These are phyloP conservation scores for Engystomops pustulosus DNA, from an alignment of 2,113 vertebrate genomes.

Conservation along the genomic window DNA sequence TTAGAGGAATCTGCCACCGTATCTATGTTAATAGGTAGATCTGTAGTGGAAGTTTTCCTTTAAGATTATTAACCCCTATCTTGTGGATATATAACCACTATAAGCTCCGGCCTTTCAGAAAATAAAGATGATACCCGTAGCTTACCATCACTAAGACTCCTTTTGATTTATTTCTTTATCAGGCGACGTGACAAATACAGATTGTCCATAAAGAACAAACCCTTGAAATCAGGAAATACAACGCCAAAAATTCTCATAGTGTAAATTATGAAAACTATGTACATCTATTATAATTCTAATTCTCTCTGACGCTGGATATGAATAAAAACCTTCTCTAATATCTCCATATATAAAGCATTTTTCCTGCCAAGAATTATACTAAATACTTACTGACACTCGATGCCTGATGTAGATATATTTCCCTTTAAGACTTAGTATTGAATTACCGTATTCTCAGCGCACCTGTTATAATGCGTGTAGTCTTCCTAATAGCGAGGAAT, in stretches of 20 bases:
- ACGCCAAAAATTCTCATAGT: not conserved
- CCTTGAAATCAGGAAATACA: not conserved
- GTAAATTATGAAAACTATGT: not conserved
- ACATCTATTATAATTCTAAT: not conserved
- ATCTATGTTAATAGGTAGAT: too few species aligned
- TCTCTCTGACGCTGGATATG: too few species aligned
- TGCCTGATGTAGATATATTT: not conserved
- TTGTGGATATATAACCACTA: too few species aligned
- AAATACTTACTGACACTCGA: not conserved
- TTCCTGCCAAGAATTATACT: not conserved
- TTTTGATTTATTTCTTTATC: too few species aligned
- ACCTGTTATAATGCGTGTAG: not conserved
- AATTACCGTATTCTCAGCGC: not conserved
- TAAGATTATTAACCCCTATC: too few species aligned
- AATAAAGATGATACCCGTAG: too few species aligned
- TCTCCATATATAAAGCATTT: not conserved
- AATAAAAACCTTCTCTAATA: not conserved
- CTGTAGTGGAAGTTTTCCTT: too few species aligned
- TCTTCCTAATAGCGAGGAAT: not conserved
- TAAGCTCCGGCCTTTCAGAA: too few species aligned
- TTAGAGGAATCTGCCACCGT: too few species aligned
- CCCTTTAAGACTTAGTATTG: not conserved
- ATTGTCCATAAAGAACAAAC: not conserved
- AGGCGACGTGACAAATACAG: too few species aligned
- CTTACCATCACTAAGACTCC: too few species aligned